These are phyloP conservation scores for Cerceris rybyensis DNA, from an alignment of 2,888 invertebrate genomes.

Conservation along the genomic window DNA sequence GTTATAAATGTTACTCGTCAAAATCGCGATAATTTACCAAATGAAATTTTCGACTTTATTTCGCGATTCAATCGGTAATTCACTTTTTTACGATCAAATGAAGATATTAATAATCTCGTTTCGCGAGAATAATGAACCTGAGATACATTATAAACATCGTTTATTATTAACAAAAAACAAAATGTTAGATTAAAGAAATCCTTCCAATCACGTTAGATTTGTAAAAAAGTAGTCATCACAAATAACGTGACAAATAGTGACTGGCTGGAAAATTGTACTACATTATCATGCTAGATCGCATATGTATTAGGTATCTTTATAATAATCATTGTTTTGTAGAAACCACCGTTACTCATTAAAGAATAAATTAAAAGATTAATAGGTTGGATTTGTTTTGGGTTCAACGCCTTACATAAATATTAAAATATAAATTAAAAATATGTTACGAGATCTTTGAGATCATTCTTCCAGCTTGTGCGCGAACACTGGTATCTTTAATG, in stretches of 20 bases:
- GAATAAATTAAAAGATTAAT: conserved; percentile 53
- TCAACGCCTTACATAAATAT: conserved; percentile 38
- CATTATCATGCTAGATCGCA: conserved; percentile 68
- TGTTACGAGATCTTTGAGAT: conserved; percentile 53
- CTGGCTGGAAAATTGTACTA: conserved; percentile 72
- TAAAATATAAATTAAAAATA: conserved; percentile 46
- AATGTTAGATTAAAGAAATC: conserved; percentile 71
- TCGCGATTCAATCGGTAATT: background rate
- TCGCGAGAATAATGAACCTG: conserved; percentile 29
- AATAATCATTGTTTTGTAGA: conserved; percentile 62
- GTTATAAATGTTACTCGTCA: conserved; percentile 64
- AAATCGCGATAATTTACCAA: conserved; percentile 65
- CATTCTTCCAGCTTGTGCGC: conserved; percentile 42
- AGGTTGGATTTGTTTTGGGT: conserved; percentile 29
- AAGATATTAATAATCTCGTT: conserved; percentile 4
- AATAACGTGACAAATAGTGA: conserved; percentile 72
- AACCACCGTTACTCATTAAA: conserved; percentile 68
- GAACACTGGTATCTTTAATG: conserved; percentile 58
- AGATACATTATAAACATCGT: conserved; percentile 76
- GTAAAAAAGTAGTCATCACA: conserved; percentile 77
- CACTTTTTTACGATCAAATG: background rate
- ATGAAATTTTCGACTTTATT: conserved; percentile 58
- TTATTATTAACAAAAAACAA: conserved; percentile 78
- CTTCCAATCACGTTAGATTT: conserved; percentile 68
- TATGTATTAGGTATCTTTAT: conserved; percentile 64